Evolutionary conservation across 1,140 invertebrate genomes (phyloP).

Genomic region (Sinonovacula constricta): DNA sequence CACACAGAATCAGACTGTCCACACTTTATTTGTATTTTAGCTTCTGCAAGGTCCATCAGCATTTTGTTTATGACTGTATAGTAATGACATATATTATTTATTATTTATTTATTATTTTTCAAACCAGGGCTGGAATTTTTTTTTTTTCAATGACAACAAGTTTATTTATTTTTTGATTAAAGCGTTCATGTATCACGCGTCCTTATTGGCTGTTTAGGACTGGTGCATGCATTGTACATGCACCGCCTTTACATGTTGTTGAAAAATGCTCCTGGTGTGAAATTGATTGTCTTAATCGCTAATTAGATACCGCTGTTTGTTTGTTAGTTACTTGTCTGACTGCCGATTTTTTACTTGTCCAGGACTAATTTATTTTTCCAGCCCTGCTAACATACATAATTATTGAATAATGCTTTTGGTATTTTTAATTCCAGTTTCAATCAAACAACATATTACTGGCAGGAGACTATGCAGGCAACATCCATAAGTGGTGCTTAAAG

Average conservation of each 20-base stretch:
- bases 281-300: too few species aligned
- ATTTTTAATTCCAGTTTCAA: conserved; percentile 14
- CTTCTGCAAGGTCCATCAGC: not conserved
- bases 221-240: not conserved
- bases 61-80: not conserved
- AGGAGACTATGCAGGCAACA: conserved; percentile 15
- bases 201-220: not conserved
- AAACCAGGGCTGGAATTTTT: not conserved
- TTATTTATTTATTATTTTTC: not conserved
- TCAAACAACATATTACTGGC: not conserved
- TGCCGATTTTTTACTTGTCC: not conserved
- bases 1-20: too few species aligned
- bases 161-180: not conserved
- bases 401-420: not conserved
- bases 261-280: too few species aligned
- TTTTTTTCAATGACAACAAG: not conserved
- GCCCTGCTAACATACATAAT: too few species aligned
- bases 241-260: too few species aligned
- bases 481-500: conserved; percentile 29
- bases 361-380: too few species aligned
- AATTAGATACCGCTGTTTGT: too few species aligned
- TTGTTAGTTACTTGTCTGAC: too few species aligned
- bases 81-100: not conserved
- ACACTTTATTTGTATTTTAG: not conserved
- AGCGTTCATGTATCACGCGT: not conserved